Evolutionary conservation across 2,113 vertebrate species (phyloP), one percentile per base, ranked within the genome.

Genomic region (Acrocephalus kingi): DNA sequence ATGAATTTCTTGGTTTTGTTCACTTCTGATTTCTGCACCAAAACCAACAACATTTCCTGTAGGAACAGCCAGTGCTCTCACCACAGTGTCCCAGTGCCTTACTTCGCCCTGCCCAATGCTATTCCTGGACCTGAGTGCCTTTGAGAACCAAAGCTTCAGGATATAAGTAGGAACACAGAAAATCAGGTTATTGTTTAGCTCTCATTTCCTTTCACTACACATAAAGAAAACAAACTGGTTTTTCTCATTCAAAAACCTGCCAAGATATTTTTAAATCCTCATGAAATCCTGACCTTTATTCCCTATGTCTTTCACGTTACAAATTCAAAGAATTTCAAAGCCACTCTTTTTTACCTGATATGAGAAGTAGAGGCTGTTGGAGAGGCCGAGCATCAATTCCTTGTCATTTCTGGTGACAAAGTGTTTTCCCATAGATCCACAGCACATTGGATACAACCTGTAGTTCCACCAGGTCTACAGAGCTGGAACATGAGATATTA

Each of bases 361-460:
- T 0, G 15, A 46, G n/a, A 75, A 59, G 5, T 1, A 73, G 27
- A 25, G 3, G 45, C 51, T 74, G 15, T 12, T 87, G 35, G 62
- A 76, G 43, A 41, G 16, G 10, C 31, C 4, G 33, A 19, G 23
- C 13, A 51, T 19, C 16, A 51, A 24, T 69, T 94, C 56, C 78
- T 46, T 69, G 3, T 8, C 11, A 4, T 69, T 80, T 33, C 37
- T 67, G 43, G 21, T 41, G 20, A 11, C 11, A 77, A 55, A 51
- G 13, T 55, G 16, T 71, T 93, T 69, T 81, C 20, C 55, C 15
- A 48, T 2, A 37, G 30, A 80, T 10, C 48, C 30, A 15, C 0
- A 1, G 21, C 17, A 56, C 0, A 0, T 2, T 0, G 0, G 21
- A 41, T 15, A 21, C 39, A 55, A 13, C 17, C 31, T 66, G 12